A percentile compares a stretch with the other conserved stretches of the same genome.
Conservation (phyloP, 2,888 invertebrate species). For the Nephrotoma flavescens region DNA sequence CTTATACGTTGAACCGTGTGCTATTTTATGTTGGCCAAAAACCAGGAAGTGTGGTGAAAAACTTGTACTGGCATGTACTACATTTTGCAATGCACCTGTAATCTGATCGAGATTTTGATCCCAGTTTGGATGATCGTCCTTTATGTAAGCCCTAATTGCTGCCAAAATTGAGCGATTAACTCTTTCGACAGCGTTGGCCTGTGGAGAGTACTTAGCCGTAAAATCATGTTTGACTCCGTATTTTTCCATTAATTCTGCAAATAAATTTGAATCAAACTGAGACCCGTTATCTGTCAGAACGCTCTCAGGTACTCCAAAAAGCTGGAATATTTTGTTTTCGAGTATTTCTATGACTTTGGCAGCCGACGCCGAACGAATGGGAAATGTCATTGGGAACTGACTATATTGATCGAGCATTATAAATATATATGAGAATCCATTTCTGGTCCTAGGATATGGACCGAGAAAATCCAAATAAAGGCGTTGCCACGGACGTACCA, state of each 20-base stretch:
- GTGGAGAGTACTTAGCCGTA: not conserved
- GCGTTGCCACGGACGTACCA: too few relatives aligned
- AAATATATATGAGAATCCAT: not conserved
- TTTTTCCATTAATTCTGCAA: not conserved
- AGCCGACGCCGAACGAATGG: not conserved
- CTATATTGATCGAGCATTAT: not conserved
- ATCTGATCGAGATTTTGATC: not conserved
- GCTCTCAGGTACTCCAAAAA: not conserved
- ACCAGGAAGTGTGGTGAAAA: not conserved
- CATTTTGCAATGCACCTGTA: not conserved
- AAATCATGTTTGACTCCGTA: not conserved
- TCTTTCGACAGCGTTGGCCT: constrained; percentile 2
- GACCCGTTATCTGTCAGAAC: not conserved
- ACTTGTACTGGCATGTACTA: not conserved
- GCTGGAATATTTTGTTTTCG: not conserved
- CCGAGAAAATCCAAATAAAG: too few relatives aligned
- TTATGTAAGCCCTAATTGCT: not conserved
- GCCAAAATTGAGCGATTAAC: not conserved
- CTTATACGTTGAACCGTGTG: not conserved
- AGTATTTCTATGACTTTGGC: not conserved
- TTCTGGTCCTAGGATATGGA: not conserved
- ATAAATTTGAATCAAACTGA: not conserved
- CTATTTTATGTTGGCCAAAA: not conserved
- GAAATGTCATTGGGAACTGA: not conserved
- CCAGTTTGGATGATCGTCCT: not conserved